These are phyloP conservation scores for Epinephelus awoara DNA, from an alignment of 2,797 vertebrate species.

Conservation along the genomic window DNA sequence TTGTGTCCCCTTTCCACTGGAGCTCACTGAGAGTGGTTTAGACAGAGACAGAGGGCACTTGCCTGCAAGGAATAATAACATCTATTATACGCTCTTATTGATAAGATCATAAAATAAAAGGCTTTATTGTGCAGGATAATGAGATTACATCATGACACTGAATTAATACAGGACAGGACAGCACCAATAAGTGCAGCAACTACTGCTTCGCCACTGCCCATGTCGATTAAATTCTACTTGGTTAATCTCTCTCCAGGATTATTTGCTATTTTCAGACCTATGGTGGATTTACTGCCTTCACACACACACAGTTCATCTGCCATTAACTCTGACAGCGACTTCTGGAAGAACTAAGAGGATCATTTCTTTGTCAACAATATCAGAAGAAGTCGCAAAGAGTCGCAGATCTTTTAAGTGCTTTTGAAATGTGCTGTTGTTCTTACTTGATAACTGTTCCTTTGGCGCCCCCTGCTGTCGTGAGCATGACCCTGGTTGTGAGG, in stretches of 20 bases:
- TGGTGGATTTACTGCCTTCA: background rate
- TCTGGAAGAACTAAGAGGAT: background rate
- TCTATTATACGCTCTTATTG: conserved; percentile 4
- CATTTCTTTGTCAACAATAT: background rate
- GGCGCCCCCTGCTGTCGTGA: conserved; percentile 98
- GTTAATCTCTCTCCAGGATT: conserved; percentile 29
- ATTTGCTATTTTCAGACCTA: conserved; percentile 42
- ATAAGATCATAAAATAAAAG: conserved; percentile 18
- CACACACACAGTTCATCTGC: background rate
- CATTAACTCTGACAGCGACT: background rate
- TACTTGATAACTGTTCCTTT: conserved; percentile 99
- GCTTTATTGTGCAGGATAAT: conserved; percentile 9
- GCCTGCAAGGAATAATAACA: background rate
- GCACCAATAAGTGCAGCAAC: conserved; percentile 23
- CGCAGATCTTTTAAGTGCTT: background rate
- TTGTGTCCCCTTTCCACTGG: background rate
- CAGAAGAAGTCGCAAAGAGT: conserved; percentile 12
- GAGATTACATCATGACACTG: background rate
- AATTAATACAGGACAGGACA: background rate
- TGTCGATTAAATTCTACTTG: conserved; percentile 44
- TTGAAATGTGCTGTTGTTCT: conserved; percentile 56
- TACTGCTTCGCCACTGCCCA: conserved; percentile 23
- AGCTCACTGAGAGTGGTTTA: background rate
- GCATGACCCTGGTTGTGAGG: conserved; percentile 96
- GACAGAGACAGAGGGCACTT: background rate